phyloP scores from a whole-genome alignment of 2,113 vertebrate species.

The Neoarius graeffei region DNA sequence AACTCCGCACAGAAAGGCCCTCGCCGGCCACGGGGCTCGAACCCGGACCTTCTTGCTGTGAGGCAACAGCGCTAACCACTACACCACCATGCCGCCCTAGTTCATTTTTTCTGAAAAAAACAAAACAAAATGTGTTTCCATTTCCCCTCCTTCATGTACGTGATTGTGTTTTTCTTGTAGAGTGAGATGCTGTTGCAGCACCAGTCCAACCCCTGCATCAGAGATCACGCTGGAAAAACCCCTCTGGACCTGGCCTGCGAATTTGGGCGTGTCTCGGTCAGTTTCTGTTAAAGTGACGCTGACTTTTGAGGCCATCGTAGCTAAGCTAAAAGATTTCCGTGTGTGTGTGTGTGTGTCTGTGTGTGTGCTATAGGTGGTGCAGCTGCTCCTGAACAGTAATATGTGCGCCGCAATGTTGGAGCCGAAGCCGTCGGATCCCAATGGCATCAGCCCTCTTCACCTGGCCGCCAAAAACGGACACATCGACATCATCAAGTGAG shows the following conservation, averaged over 20 bases:
- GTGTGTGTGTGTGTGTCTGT: constrained; percentile 25
- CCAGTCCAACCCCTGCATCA: constrained; percentile 97
- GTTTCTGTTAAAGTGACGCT: constrained; percentile 39
- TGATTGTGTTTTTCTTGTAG: constrained; percentile 55
- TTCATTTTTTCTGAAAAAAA: too few relatives aligned
- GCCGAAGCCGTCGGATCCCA: constrained; percentile 90
- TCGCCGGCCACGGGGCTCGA: too few relatives aligned
- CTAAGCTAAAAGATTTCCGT: background rate
- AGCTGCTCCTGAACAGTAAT: constrained; percentile 94
- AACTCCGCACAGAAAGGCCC: too few relatives aligned
- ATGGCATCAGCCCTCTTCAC: constrained; percentile 93
- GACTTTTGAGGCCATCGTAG: background rate
- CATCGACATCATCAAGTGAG: constrained; percentile 95
- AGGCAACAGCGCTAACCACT: too few relatives aligned
- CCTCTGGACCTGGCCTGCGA: constrained; percentile 96
- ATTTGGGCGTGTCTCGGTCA: constrained; percentile 93
- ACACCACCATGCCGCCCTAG: too few relatives aligned
- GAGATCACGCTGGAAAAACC: constrained; percentile 91
- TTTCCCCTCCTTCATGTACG: too few relatives aligned
- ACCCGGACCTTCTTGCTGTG: too few relatives aligned
- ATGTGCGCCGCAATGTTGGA: constrained; percentile 95
- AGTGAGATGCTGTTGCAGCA: constrained; percentile 92
- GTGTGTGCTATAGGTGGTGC: constrained; percentile 81
- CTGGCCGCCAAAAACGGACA: constrained; percentile 97
- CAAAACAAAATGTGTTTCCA: too few relatives aligned